These are phyloP conservation scores for Polyploca ridens DNA, from an alignment of 2,888 invertebrate species.

Conservation along the genomic window DNA sequence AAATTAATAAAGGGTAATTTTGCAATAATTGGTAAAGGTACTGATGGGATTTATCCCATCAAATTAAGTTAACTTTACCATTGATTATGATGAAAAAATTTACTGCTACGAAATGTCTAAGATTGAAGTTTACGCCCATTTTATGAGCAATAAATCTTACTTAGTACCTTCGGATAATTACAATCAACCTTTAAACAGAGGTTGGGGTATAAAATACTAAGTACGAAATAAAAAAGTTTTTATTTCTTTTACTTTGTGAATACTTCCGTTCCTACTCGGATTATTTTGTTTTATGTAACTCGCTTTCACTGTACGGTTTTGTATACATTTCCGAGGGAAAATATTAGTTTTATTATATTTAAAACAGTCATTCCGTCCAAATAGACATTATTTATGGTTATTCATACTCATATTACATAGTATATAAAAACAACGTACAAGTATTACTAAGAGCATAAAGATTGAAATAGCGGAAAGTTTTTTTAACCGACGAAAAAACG, in stretches of 20 bases:
- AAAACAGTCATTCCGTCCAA: too few relatives aligned
- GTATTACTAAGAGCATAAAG: too few relatives aligned
- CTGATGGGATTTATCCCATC: neutral
- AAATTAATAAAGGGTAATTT: neutral
- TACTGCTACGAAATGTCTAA: neutral
- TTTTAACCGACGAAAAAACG: too few relatives aligned
- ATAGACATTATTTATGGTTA: too few relatives aligned
- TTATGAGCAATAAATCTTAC: constrained; percentile 13
- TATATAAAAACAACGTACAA: too few relatives aligned
- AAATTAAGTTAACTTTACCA: neutral
- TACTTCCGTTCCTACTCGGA: neutral
- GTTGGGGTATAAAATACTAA: constrained; percentile 7
- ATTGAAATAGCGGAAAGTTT: too few relatives aligned
- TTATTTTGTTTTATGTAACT: neutral
- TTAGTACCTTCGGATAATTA: constrained; percentile 10
- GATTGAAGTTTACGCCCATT: neutral
- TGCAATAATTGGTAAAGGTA: neutral
- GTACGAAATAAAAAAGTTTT: constrained; percentile 8
- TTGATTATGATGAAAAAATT: constrained; percentile 4
- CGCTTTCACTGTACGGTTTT: neutral
- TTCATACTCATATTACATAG: too few relatives aligned
- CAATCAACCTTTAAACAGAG: constrained; percentile 8
- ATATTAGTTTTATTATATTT: too few relatives aligned
- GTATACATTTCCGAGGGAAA: too few relatives aligned
- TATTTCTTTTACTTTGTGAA: constrained; percentile 4